Conservation (phyloP, 2,888 invertebrate genomes). For the Pachymerium ferrugineum region DNA sequence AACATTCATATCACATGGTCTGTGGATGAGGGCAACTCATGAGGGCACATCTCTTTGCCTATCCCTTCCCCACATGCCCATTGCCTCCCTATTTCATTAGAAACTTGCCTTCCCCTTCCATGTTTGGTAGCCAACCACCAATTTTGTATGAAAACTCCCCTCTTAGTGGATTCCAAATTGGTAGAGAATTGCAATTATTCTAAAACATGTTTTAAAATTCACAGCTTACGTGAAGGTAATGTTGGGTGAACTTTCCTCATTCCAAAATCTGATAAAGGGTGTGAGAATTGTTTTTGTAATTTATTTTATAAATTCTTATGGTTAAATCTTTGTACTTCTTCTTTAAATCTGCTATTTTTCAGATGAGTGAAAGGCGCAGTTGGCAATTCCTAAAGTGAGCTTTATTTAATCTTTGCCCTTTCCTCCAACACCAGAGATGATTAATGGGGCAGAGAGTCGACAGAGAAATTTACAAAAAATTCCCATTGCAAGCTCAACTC, state of each 20-base stretch:
- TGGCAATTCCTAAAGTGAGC: conserved; percentile 21
- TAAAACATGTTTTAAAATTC: background rate
- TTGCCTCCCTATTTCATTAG: conserved; percentile 7
- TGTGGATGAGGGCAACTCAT: conserved; percentile 7
- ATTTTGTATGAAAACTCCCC: background rate
- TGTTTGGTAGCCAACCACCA: conserved; percentile 23
- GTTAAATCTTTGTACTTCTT: background rate
- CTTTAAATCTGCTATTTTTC: background rate
- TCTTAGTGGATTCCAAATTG: background rate
- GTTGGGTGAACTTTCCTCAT: too few relatives aligned
- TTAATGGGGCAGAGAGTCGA: conserved; percentile 5
- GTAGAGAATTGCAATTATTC: background rate
- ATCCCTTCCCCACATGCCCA: background rate
- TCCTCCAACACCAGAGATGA: conserved; percentile 20
- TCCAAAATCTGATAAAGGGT: too few relatives aligned
- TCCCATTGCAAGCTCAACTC: conserved; percentile 8
- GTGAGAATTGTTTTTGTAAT: too few relatives aligned
- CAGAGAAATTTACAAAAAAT: conserved; percentile 6
- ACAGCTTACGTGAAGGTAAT: background rate
- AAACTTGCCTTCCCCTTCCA: conserved; percentile 17
- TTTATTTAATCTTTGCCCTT: conserved; percentile 25
- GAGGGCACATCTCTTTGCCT: conserved; percentile 17
- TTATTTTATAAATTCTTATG: too few relatives aligned
- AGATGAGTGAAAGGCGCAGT: background rate
- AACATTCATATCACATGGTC: conserved; percentile 25